A percentile compares a stretch with the other conserved stretches of the same genome.
phyloP scores from a whole-genome alignment of 2,888 invertebrate species.

The Trichogramma evanescens region DNA sequence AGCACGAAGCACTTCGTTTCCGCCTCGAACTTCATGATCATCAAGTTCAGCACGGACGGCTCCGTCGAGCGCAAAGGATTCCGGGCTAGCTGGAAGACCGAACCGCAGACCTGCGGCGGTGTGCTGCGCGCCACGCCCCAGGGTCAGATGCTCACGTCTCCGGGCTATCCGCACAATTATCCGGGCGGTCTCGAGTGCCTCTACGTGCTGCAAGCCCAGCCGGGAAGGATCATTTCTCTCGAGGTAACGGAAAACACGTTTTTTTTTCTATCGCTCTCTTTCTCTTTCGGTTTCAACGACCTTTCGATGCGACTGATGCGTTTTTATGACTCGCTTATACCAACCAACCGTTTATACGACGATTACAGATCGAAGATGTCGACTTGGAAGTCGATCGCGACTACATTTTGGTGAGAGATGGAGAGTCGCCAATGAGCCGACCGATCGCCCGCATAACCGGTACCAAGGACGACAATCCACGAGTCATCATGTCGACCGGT shows the following conservation, averaged over 20 bases:
- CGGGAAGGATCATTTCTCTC: conserved; percentile 85
- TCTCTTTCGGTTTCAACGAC: not conserved
- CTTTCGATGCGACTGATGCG: not conserved
- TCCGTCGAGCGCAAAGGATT: conserved; percentile 91
- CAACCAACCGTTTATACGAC: not conserved
- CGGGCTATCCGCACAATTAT: conserved; percentile 87
- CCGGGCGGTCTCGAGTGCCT: conserved; percentile 95
- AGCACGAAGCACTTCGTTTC: conserved; percentile 81
- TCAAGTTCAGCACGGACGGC: conserved; percentile 92
- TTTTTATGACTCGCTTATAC: not conserved
- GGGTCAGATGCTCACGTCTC: conserved; percentile 81
- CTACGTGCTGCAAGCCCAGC: conserved; percentile 84
- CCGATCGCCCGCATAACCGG: conserved; percentile 80
- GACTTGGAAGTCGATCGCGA: conserved; percentile 78
- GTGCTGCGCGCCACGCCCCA: conserved; percentile 78
- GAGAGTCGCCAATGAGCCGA: conserved; percentile 77
- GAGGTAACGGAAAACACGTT: conserved; percentile 53
- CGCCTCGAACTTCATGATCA: conserved; percentile 95
- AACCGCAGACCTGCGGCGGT: conserved; percentile 88
- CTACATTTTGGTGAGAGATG: conserved; percentile 84
- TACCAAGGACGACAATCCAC: conserved; percentile 62
- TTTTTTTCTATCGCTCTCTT: not conserved
- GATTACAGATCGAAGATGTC: conserved; percentile 65
- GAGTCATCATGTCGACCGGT: conserved; percentile 84
- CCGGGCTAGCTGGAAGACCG: conserved; percentile 88